Evolutionary conservation across 2,888 invertebrate genomes (phyloP), one percentile per base, ranked within the genome.

Genomic region (Parasteatoda lunata): DNA sequence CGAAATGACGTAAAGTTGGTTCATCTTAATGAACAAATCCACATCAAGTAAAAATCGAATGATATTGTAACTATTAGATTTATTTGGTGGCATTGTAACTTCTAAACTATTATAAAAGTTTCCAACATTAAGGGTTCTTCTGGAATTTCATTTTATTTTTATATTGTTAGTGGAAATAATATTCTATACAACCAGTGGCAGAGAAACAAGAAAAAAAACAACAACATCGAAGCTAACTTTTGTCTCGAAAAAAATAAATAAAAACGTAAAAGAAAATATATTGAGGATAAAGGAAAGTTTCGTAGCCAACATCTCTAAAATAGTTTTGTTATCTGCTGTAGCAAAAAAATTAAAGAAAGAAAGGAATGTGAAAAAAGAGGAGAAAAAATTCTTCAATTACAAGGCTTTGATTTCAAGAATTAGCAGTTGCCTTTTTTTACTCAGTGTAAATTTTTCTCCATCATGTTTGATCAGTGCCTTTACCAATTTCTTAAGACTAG

Each of bases 11-110:
- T 49, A 47, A 13, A 59, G n/a, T 59, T 30, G 52, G 75, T 66
- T 68, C 81, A 75, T 68, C 59, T 59, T 59, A 59, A 4, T 59
- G 59, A 13, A 30, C 30, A 30, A 30, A 30, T 30, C 30, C 30
- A 30, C 59, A 13, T 9, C 11, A 59, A 7, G n/a, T 11, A 59
- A 71, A 71, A 75, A 30, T 77, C 77, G 65, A 51, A 66, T 45
- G 54, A 13, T n/a, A 30, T 52, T 7, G 48, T 75, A 81, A 68
- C 75, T 81, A 81, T 81, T 81, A 75, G 81, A 81, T 81, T 81
- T 59, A 75, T 68, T 75, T 75, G 69, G 51, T 73, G 68, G 73
- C 73, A 68, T 73, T 73, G 75, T 51, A 65, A 48, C 49, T 49
- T 75, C 52, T 15, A 65, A 59, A 68, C 52, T 68, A 51, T 66